Percentiles rank a stretch among this genome's conserved stretches.
These are phyloP conservation scores for Dysmachus trigonus DNA, from an alignment of 2,888 invertebrate species.

Conservation along the genomic window DNA sequence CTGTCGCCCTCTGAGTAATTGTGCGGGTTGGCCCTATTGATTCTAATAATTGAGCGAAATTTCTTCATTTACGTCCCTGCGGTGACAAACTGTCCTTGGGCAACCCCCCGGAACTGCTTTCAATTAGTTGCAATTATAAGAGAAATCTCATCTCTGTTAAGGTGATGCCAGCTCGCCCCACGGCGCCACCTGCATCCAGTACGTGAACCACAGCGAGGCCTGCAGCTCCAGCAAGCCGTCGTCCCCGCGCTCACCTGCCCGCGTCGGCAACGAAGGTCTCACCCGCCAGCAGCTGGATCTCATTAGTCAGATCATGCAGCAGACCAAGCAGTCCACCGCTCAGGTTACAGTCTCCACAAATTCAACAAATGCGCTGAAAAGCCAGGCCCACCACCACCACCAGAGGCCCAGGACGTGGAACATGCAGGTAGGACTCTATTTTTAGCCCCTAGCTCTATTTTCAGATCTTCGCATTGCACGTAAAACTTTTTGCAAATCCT, in stretches of 20 bases:
- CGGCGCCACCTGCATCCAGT: conserved; percentile 71
- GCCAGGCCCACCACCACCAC: conserved; percentile 55
- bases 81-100: neutral
- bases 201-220: conserved; percentile 65
- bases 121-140: conserved; percentile 34
- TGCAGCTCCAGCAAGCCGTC: conserved; percentile 66
- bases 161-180: conserved; percentile 72
- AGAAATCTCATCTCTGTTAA: conserved; percentile 50
- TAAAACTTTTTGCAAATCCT: neutral
- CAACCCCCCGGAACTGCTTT: neutral
- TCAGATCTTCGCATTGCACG: neutral
- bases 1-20: neutral
- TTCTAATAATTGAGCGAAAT: neutral
- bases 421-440: conserved; percentile 61
- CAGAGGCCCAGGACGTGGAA: conserved; percentile 69
- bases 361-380: conserved; percentile 56
- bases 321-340: conserved; percentile 72
- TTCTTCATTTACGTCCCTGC: neutral
- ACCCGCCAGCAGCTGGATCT: conserved; percentile 79
- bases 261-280: conserved; percentile 70
- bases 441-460: neutral
- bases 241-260: conserved; percentile 62
- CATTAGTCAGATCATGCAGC: conserved; percentile 81
- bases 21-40: neutral
- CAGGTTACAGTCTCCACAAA: conserved; percentile 63